Evolutionary conservation across 2,797 vertebrate genomes (phyloP).

Genomic region (Cyprinodon diabolis): DNA sequence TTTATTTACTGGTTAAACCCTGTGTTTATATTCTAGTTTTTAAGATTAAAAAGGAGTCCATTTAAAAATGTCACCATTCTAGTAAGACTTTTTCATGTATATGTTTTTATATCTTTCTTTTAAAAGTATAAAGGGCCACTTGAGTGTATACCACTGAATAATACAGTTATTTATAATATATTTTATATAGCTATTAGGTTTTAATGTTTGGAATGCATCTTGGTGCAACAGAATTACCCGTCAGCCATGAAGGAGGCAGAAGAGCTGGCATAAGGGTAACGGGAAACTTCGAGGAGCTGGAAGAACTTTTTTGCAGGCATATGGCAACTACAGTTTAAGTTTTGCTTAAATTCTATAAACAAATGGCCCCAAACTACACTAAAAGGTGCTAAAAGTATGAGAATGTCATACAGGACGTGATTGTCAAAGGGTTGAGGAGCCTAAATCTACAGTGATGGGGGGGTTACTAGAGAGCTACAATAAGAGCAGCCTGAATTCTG

Average conservation of each 20-base stretch:
- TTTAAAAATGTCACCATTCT: constrained; percentile 36
- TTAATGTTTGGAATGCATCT: constrained; percentile 60
- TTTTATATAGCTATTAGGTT: not conserved
- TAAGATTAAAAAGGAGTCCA: constrained; percentile 42
- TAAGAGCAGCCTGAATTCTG: constrained; percentile 39
- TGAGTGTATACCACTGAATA: constrained; percentile 28
- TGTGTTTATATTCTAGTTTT: constrained; percentile 27
- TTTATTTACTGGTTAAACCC: constrained; percentile 16
- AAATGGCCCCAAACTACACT: constrained; percentile 18
- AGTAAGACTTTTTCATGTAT: constrained; percentile 39
- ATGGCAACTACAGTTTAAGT: constrained; percentile 12
- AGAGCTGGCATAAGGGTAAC: not conserved
- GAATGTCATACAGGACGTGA: constrained; percentile 31
- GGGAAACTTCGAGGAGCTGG: not conserved
- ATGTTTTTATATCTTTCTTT: constrained; percentile 22
- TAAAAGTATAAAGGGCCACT: constrained; percentile 36
- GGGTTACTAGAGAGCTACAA: constrained; percentile 6
- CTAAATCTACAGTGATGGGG: constrained; percentile 15
- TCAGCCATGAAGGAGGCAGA: not conserved
- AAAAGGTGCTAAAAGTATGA: constrained; percentile 43
- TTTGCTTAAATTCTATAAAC: constrained; percentile 17
- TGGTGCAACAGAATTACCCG: constrained; percentile 34
- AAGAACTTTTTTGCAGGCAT: constrained; percentile 25
- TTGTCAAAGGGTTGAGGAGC: constrained; percentile 43
- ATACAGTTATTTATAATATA: not conserved